Base-by-base conservation (phyloP, 37 sponge, comb jelly and placozoan species). In the Beroe ovata region DNA sequence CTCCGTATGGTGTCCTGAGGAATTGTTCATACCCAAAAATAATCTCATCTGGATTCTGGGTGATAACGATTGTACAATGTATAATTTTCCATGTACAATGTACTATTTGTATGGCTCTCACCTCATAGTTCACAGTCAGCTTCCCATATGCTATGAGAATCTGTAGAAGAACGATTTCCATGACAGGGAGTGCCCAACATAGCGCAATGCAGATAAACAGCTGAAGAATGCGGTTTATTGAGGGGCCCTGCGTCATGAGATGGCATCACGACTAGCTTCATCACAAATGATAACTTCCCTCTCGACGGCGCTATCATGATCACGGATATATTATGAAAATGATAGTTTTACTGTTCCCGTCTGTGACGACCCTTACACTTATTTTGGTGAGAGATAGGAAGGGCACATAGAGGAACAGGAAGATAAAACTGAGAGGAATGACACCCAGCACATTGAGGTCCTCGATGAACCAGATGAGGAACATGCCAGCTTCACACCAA, bases 321-420 rank as follows among this genome's bases (percentile, higher is more conserved):
- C n/a, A n/a, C n/a, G n/a, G n/a, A n/a, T n/a, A n/a, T n/a, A n/a
- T n/a, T n/a, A n/a, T n/a, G n/a, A n/a, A n/a, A n/a, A n/a, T n/a
- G n/a, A n/a, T n/a, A n/a, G n/a, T n/a, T n/a, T n/a, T n/a, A n/a
- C n/a, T n/a, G n/a, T n/a, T n/a, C n/a, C n/a, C n/a, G n/a, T n/a
- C n/a, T n/a, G 28, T 4, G 36, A 36, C 8, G 38, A 34, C 38
- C 39, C 84, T 38, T 23, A 77, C 84, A 29, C 21, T 77, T 11
- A 39, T 23, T 39, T 42, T 39, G 54, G 84, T 42, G 28, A 77
- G 84, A 1, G 84, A 77, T 18, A 77, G 54, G 54, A 39, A 77
- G 54, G 84, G 84, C 54, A 77, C 16, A 35, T 77, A 77, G 3
- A 77, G 47, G 84, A 77, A 77, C 22, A 77, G 38, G 54, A 42